Evolutionary conservation across 2,888 invertebrate genomes (phyloP), one percentile per base, ranked within the genome.

Genomic region (Orthosia cruda): DNA sequence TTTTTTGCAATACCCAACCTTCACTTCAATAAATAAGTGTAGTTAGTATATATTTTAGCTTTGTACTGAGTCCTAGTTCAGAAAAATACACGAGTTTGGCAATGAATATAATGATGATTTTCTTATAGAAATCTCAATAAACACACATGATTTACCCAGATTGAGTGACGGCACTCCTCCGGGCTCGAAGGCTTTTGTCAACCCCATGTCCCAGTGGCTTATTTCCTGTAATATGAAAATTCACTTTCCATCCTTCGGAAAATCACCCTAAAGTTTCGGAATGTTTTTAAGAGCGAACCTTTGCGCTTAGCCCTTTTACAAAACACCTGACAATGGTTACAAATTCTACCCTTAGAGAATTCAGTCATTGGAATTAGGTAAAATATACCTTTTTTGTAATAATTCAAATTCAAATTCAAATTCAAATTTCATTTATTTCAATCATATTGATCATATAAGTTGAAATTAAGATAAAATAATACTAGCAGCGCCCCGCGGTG

Each of bases 311-410:
- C 84, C 87, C 83, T 89, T 89, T 91, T 91, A 85, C 71, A 87
- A 81, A 77, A 88, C 85, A 89, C 79, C 84, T 89, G 85, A 94
- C 94, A 94, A 94, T 93, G 80, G 91, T 73, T 84, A 76, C 89
- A 92, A 93, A 92, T 92, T 92, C 83, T 63, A 66, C 80, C 87
- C 80, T 73, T 77, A 11, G 79, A 67, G 79, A 73, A 45, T 76
- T 59, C 16, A 32, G 40, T 62, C 15, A 40, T 47, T 9, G 20
- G 71, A 78, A 72, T 57, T 63, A 55, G 45, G 63, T 32, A 57
- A 52, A 32, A 57, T 62, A 58, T 70, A 40, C 40, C 40, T 40
- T 40, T n/a, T 40, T 40, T 9, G 9, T 40, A 40, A 5, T 40
- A n/a, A n/a, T n/a, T n/a, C n/a, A n/a, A n/a, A n/a, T n/a, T n/a